Evolutionary conservation across 53 echinoderm and acorn worm genomes (phyloP).

Genomic region (Luidia sarsii): DNA sequence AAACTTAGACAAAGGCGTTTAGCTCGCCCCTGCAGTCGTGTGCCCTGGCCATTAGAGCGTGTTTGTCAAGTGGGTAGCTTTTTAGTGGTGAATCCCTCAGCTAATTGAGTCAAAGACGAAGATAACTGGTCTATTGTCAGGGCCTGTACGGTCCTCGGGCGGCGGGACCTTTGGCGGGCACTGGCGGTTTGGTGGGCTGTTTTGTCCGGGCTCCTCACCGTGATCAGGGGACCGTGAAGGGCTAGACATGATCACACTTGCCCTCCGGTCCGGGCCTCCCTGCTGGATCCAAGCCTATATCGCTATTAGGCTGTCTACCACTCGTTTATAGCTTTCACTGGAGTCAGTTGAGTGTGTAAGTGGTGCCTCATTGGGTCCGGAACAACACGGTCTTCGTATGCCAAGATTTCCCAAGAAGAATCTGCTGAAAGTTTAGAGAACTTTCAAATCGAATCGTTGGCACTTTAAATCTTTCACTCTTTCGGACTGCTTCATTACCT

Average conservation of each 20-base stretch:
- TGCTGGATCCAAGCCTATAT: neutral
- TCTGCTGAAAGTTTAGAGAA: too few relatives aligned
- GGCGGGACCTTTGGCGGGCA: constrained; percentile 3
- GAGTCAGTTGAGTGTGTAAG: constrained; percentile 9
- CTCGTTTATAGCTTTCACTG: constrained; percentile 3
- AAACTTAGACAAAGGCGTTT: constrained; percentile 45
- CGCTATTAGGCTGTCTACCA: constrained; percentile 34
- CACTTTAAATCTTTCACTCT: too few relatives aligned
- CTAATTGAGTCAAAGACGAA: constrained; percentile 45
- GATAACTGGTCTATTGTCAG: constrained; percentile 1
- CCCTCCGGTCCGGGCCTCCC: neutral
- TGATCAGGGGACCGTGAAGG: neutral
- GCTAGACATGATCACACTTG: constrained; percentile 25
- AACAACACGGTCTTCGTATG: too few relatives aligned
- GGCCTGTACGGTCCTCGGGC: neutral
- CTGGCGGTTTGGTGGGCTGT: neutral
- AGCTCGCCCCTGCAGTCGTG: constrained; percentile 28
- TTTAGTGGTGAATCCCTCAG: constrained; percentile 13
- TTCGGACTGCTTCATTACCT: too few relatives aligned
- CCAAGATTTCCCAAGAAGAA: too few relatives aligned
- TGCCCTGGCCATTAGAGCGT: constrained; percentile 36
- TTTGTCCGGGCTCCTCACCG: constrained; percentile 2
- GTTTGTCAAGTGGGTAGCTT: constrained; percentile 24
- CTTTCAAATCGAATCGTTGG: too few relatives aligned
- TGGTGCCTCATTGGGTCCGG: too few relatives aligned